phyloP scores from a whole-genome alignment of 2,888 invertebrate species.

The Busseola fusca region DNA sequence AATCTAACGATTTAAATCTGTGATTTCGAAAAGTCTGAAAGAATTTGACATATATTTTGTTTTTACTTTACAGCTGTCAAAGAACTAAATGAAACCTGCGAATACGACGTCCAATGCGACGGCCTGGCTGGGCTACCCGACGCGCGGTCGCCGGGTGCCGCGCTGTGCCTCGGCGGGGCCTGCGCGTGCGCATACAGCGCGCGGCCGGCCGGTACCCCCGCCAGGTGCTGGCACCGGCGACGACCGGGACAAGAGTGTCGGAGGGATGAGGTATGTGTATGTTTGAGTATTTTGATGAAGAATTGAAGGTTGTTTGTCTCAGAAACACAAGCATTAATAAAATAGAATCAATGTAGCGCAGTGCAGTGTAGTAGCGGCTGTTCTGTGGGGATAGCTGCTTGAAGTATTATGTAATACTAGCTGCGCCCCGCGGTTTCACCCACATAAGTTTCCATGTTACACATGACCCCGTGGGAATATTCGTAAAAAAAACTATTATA shows the following conservation, averaged over 20 bases:
- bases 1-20: neutral
- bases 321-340: too few relatives aligned
- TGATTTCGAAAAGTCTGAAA: neutral
- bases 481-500: too few relatives aligned
- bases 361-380: too few relatives aligned
- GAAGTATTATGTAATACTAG: too few relatives aligned
- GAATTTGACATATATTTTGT: neutral
- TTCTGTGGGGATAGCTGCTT: too few relatives aligned
- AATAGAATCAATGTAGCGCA: too few relatives aligned
- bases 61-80: slow-evolving; percentile 72
- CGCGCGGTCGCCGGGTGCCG: slow-evolving; percentile 76
- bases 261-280: slow-evolving; percentile 77
- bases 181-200: slow-evolving; percentile 82
- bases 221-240: slow-evolving; percentile 78
- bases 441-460: too few relatives aligned
- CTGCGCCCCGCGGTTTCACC: too few relatives aligned
- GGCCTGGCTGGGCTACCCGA: slow-evolving; percentile 73
- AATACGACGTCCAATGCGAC: slow-evolving; percentile 85
- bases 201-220: slow-evolving; percentile 73
- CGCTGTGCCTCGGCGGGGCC: slow-evolving; percentile 79
- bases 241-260: slow-evolving; percentile 82
- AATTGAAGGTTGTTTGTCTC: neutral
- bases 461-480: too few relatives aligned
- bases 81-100: slow-evolving; percentile 78
- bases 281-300: neutral